phyloP scores from a whole-genome alignment of 2,113 vertebrate genomes.

The Takifugu flavidus region DNA sequence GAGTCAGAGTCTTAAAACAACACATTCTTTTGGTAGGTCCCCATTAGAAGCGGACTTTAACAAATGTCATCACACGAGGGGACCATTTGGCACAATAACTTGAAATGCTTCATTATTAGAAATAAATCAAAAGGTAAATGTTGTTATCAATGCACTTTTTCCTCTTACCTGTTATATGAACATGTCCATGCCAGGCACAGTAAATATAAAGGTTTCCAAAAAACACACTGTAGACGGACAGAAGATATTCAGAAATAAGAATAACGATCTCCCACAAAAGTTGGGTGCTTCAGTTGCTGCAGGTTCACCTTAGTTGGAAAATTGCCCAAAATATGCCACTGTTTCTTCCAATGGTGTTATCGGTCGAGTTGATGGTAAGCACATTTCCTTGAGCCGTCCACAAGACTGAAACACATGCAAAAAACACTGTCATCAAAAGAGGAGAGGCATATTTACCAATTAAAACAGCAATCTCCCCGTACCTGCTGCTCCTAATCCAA shows the following conservation, averaged over 20 bases:
- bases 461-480: constrained; percentile 1
- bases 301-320: constrained; percentile 86
- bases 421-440: neutral
- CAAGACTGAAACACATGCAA: constrained; percentile 74
- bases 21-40: no score
- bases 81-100: no score
- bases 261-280: neutral
- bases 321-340: constrained; percentile 97
- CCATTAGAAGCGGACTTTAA: neutral
- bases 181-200: constrained; percentile 90
- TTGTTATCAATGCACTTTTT: neutral
- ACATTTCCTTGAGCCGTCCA: constrained; percentile 98
- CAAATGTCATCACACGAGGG: no score
- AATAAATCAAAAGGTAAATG: no score
- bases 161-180: constrained; percentile 83
- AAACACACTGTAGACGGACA: constrained; percentile 81
- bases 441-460: neutral
- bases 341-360: constrained; percentile 90
- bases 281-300: no score
- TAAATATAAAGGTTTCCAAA: constrained; percentile 98
- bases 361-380: constrained; percentile 89
- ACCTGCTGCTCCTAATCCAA: constrained; percentile 94
- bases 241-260: neutral
- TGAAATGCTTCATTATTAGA: no score
- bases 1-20: constrained; percentile 28